phyloP scores from a whole-genome alignment of 2,797 vertebrate genomes.

The Lycodopsis pacificus region DNA sequence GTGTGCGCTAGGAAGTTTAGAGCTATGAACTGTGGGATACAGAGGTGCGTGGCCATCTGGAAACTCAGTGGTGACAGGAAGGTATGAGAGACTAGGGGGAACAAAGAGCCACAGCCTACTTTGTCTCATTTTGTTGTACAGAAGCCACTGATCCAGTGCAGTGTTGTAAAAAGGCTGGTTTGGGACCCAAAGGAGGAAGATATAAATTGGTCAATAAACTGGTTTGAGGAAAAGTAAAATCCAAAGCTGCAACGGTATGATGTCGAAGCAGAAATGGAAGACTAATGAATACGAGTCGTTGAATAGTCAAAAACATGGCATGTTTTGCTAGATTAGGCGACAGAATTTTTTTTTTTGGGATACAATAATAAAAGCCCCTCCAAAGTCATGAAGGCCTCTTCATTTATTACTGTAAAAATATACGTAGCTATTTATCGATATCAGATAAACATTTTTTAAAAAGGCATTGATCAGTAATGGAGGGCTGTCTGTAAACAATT shows the following conservation, averaged over 20 bases:
- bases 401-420: neutral
- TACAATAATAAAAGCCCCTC: neutral
- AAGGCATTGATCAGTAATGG: neutral
- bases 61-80: constrained; percentile 75
- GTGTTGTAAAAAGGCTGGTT: constrained; percentile 45
- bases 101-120: constrained; percentile 61
- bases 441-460: neutral
- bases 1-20: constrained; percentile 73
- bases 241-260: constrained; percentile 14
- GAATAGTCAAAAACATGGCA: neutral
- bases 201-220: constrained; percentile 41
- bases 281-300: neutral
- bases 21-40: constrained; percentile 71
- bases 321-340: neutral
- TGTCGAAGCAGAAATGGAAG: constrained; percentile 9
- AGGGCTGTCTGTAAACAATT: neutral
- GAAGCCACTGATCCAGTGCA: constrained; percentile 51
- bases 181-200: constrained; percentile 22
- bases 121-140: constrained; percentile 68
- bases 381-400: neutral
- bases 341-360: neutral
- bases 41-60: constrained; percentile 81
- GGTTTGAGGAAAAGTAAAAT: constrained; percentile 20
- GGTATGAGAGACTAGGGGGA: constrained; percentile 66
- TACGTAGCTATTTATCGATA: neutral